Base-by-base conservation (phyloP, 2,888 invertebrate species). In the Acronicta psi region DNA sequence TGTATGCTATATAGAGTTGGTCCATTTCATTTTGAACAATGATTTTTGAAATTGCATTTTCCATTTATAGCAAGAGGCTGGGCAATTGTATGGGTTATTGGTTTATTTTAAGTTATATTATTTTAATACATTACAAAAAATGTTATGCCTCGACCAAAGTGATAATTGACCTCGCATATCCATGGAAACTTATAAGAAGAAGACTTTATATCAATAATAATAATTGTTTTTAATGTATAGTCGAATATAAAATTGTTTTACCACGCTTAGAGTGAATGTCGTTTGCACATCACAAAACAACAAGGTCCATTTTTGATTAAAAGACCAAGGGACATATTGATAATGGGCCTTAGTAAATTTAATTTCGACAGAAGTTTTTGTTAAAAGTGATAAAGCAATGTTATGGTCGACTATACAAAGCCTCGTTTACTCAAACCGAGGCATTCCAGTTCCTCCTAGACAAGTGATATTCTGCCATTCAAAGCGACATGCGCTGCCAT, bases 41-140 rank as follows among this genome's bases (percentile, higher is more conserved):
- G n/a, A 9, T 50, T 53, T 54, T 18, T 34, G 40, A 53, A 61
- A 25, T 66, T 66, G 71, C 68, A 71, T 71, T 71, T 73, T 53
- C 14, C 62, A 65, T 34, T 52, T 44, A 29, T 49, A 43, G 36
- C 31, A 25, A 54, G 60, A 64, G 55, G 25, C 57, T 55, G 59
- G 64, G 52, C 41, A 43, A 37, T 59, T 44, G 13, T 50, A 59
- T 31, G 70, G 79, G 72, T n/a, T 65, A 69, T 69, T 71, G 75
- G 77, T 70, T 54, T 61, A 62, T 55, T 55, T 55, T 62, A 23
- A 54, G 34, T 44, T 55, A 29, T 47, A 54, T 51, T 54, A 54
- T 49, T 55, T 45, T n/a, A 56, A 31, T 34, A 34, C 34, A 40
- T 13, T 20, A 16, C 11, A 18, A 6, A 34, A 23, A 17, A 52